Evolutionary conservation across 37 sponge, comb jelly and placozoan genomes (phyloP).

Genomic region (Dysidea cf. avara): DNA sequence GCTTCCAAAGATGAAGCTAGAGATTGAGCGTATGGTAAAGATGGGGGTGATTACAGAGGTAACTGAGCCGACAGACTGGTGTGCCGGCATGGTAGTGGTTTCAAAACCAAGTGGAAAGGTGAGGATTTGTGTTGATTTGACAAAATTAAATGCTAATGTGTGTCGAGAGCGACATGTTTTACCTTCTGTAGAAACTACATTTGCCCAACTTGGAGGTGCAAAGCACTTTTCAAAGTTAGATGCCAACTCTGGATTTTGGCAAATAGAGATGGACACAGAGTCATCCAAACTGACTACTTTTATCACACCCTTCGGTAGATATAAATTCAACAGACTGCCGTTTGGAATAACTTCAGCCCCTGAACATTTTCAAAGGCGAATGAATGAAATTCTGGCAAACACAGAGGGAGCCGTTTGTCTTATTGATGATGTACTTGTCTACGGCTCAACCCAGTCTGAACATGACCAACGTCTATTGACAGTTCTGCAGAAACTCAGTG

Average conservation of each 20-base stretch:
- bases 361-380: conserved; percentile 26
- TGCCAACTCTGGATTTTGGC: too few relatives aligned
- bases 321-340: too few relatives aligned
- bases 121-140: conserved; percentile 1
- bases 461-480: conserved; percentile 1
- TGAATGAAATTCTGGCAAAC: conserved; percentile 10
- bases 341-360: too few relatives aligned
- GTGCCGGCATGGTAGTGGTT: neutral
- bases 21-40: conserved; percentile 28
- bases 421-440: conserved; percentile 8
- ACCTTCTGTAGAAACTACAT: conserved; percentile 28
- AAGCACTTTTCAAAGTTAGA: conserved; percentile 26
- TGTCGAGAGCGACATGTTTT: conserved; percentile 23
- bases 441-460: conserved; percentile 1
- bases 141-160: conserved; percentile 12
- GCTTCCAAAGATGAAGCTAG: conserved; percentile 22
- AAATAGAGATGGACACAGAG: conserved; percentile 11
- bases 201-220: conserved; percentile 20
- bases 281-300: conserved; percentile 11
- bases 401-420: conserved; percentile 18
- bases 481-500: neutral
- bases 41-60: conserved; percentile 23
- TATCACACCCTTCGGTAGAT: neutral
- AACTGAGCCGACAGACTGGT: neutral
- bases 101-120: conserved; percentile 12